Conservation (phyloP, 2,113 vertebrate genomes). For the Cheirogaleus medius region DNA sequence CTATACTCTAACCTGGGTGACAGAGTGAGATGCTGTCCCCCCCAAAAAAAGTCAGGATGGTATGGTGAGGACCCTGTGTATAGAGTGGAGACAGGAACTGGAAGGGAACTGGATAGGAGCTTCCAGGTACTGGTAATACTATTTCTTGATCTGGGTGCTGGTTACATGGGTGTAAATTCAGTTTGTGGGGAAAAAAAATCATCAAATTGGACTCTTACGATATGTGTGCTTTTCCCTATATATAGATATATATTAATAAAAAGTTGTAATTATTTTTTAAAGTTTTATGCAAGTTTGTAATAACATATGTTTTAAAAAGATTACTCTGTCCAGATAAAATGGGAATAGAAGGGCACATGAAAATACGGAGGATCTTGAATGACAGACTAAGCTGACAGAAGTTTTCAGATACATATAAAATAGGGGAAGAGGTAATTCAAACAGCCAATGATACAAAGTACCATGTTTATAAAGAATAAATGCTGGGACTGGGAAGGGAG, state of each 20-base stretch:
- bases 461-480: slow-evolving; percentile 41
- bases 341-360: background rate
- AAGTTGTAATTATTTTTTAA: background rate
- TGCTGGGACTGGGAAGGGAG: background rate
- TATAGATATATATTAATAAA: background rate
- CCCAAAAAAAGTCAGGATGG: background rate
- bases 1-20: too few relatives aligned
- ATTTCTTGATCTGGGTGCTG: background rate
- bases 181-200: background rate
- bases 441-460: background rate
- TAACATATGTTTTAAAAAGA: slow-evolving; percentile 25
- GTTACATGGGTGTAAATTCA: background rate
- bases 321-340: slow-evolving; percentile 6
- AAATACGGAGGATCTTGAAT: background rate
- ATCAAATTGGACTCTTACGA: background rate
- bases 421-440: background rate
- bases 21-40: too few relatives aligned
- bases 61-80: background rate
- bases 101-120: background rate
- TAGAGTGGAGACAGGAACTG: background rate
- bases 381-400: background rate
- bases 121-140: background rate
- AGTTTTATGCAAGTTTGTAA: background rate
- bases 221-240: background rate
- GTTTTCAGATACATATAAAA: background rate